Conservation (phyloP, 2,888 invertebrate genomes). For the Rhamphomyia laevipes region DNA sequence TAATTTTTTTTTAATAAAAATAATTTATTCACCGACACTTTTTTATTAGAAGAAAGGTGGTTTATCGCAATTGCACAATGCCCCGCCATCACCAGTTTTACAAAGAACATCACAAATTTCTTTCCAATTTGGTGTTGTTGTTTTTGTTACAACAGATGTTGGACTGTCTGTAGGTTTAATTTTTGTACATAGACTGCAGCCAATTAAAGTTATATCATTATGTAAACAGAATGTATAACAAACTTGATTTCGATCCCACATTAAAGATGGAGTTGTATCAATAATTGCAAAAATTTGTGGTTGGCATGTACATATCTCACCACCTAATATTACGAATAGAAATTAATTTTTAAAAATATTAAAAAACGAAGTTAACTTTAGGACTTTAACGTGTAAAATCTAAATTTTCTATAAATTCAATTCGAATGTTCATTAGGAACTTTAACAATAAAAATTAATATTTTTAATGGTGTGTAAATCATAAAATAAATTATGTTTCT, state of each 20-base stretch:
- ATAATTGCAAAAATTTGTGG: background rate
- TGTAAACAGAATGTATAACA: constrained; percentile 28
- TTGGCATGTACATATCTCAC: constrained; percentile 19
- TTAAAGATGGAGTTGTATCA: background rate
- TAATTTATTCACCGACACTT: too few relatives aligned
- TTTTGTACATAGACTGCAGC: constrained; percentile 27
- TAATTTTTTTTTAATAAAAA: background rate
- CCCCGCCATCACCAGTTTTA: constrained; percentile 57
- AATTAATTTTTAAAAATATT: too few relatives aligned
- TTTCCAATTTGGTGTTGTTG: constrained; percentile 40
- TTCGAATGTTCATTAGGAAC: too few relatives aligned
- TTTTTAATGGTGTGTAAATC: too few relatives aligned
- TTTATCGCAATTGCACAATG: constrained; percentile 62
- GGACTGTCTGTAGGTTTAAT: constrained; percentile 13
- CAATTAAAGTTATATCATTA: constrained; percentile 22
- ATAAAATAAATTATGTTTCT: too few relatives aligned
- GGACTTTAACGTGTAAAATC: too few relatives aligned
- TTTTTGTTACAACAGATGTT: background rate
- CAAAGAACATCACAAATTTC: constrained; percentile 55
- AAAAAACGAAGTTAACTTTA: too few relatives aligned
- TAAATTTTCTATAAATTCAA: too few relatives aligned
- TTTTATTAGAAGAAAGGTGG: constrained; percentile 45
- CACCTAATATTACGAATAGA: constrained; percentile 15
- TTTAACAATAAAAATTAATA: too few relatives aligned
- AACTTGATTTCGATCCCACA: constrained; percentile 17